phyloP scores from a whole-genome alignment of 1,140 invertebrate genomes.

The Leptinotarsa undecemlineata region DNA sequence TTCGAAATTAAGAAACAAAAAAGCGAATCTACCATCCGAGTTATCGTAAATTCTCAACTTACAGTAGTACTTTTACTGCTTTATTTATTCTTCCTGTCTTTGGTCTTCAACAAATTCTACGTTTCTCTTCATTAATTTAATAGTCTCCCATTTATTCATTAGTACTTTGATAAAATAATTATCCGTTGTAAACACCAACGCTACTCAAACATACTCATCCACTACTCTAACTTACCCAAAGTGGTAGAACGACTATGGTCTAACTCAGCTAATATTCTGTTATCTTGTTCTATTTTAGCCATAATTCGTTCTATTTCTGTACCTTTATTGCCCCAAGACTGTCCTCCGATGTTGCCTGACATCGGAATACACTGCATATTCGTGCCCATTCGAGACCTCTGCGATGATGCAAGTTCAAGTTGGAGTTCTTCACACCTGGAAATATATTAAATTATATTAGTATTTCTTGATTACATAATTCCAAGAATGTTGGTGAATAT shows the following conservation, averaged over 20 bases:
- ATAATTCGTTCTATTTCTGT: slow-evolving; percentile 91
- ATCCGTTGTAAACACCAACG: too few relatives aligned
- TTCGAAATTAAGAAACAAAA: too few relatives aligned
- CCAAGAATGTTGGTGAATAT: too few relatives aligned
- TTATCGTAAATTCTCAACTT: too few relatives aligned
- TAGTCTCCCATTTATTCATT: too few relatives aligned
- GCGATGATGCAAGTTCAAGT: slow-evolving; percentile 75
- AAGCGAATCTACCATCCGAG: too few relatives aligned
- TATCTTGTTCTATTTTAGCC: slow-evolving; percentile 90
- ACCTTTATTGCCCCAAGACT: slow-evolving; percentile 62
- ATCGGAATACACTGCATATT: slow-evolving; percentile 44
- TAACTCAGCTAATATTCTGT: slow-evolving; percentile 84
- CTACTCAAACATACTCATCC: neutral
- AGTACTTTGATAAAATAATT: too few relatives aligned
- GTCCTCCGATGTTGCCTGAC: slow-evolving; percentile 59
- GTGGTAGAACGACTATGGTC: slow-evolving; percentile 74
- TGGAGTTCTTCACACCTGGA: slow-evolving; percentile 81
- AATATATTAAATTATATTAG: neutral
- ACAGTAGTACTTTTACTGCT: too few relatives aligned
- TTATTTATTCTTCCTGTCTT: too few relatives aligned
- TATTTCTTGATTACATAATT: too few relatives aligned
- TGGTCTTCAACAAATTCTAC: too few relatives aligned
- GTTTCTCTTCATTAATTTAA: too few relatives aligned
- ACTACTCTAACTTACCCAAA: slow-evolving; percentile 49
- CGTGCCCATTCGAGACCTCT: slow-evolving; percentile 47